phyloP scores from a whole-genome alignment of 2,797 vertebrate species.

The Melanotaenia parkinsoni region DNA sequence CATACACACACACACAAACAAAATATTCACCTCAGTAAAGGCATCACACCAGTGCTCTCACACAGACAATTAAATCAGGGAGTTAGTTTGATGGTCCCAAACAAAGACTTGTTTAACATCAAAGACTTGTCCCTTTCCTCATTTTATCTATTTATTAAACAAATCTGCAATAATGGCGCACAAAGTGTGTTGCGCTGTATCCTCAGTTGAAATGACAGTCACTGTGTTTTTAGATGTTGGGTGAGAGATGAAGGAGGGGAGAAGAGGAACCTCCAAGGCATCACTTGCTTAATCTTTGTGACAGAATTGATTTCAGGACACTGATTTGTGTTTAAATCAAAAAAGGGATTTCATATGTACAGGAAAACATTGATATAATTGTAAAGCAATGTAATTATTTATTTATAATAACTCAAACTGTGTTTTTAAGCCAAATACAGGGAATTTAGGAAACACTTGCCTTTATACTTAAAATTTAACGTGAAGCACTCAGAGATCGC shows the following conservation, averaged over 20 bases:
- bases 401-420: background rate
- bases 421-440: background rate
- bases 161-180: conserved; percentile 26
- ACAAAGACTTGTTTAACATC: conserved; percentile 58
- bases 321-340: conserved; percentile 19
- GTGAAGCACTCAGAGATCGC: no score
- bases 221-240: conserved; percentile 1
- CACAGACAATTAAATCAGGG: conserved; percentile 37
- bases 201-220: background rate
- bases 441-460: background rate
- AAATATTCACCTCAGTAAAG: conserved; percentile 59
- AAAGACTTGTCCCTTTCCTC: conserved; percentile 31
- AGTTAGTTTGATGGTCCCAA: conserved; percentile 44
- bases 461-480: background rate
- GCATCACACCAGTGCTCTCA: conserved; percentile 42
- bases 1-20: conserved; percentile 34
- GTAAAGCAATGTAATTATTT: background rate
- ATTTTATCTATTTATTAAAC: conserved; percentile 43
- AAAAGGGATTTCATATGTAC: conserved; percentile 5
- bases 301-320: conserved; percentile 11
- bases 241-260: conserved; percentile 1
- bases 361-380: background rate
- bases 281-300: background rate
- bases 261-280: conserved; percentile 1
- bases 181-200: conserved; percentile 11